These are phyloP conservation scores for Patiria pectinifera DNA, from an alignment of 53 echinoderm and acorn worm species.

Conservation along the genomic window DNA sequence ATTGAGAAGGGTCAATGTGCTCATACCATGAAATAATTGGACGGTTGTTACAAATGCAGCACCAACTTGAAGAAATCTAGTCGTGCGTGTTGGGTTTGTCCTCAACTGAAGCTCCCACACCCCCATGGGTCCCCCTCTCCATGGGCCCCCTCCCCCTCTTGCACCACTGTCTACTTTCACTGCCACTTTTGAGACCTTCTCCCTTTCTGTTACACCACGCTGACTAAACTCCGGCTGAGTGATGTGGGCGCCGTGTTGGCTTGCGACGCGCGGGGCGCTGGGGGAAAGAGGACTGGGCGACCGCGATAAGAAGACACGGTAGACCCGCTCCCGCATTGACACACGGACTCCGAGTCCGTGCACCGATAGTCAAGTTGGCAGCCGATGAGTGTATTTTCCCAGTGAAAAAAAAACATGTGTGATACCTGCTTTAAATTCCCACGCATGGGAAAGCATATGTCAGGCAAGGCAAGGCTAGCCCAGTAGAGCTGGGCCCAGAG, in stretches of 20 bases:
- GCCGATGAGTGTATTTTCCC: too few species aligned
- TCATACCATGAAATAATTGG: too few species aligned
- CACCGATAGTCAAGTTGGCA: not conserved
- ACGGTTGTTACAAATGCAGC: too few species aligned
- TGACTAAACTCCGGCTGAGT: slow-evolving; percentile 46
- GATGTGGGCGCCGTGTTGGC: slow-evolving; percentile 45
- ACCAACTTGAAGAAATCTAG: too few species aligned
- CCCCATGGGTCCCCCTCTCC: not conserved
- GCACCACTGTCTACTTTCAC: not conserved
- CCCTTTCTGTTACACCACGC: slow-evolving; percentile 1
- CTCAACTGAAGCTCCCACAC: not conserved
- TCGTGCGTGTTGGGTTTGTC: not conserved
- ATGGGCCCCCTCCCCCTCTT: not conserved
- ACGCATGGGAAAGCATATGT: too few species aligned
- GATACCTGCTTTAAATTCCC: too few species aligned
- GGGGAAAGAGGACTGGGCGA: slow-evolving; percentile 2
- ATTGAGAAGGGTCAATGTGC: too few species aligned
- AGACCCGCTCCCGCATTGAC: not conserved
- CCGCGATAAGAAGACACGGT: slow-evolving; percentile 42
- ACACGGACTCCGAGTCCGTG: not conserved
- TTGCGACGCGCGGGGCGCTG: slow-evolving; percentile 11
- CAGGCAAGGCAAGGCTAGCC: too few species aligned
- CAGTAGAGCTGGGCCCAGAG: too few species aligned
- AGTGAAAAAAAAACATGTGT: too few species aligned
- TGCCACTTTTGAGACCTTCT: not conserved